A percentile compares a stretch with the other conserved stretches of the same genome.
Conservation (phyloP, 2,888 invertebrate genomes). For the Thecophora atra region DNA sequence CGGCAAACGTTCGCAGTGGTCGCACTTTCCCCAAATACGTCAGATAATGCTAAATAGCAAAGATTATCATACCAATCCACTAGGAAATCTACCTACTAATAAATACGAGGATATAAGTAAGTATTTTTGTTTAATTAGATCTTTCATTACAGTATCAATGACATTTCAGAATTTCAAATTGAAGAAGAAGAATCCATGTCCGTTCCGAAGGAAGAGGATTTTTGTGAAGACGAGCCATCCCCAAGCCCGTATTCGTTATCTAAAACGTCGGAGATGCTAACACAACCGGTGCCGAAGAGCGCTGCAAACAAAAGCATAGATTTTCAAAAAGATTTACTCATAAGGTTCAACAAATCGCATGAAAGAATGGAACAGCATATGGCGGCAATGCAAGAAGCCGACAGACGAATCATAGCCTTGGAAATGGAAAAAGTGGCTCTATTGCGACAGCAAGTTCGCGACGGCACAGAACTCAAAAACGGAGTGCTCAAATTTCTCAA, state of each 20-base stretch:
- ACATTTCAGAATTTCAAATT: neutral
- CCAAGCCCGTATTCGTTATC: neutral
- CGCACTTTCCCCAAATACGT: neutral
- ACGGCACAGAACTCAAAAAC: neutral
- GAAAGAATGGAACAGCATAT: conserved; percentile 5
- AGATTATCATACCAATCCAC: neutral
- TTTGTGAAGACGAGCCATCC: neutral
- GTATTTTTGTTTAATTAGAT: too few relatives aligned
- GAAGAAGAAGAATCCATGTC: neutral
- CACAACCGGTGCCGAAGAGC: neutral
- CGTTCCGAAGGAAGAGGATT: neutral
- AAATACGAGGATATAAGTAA: too few relatives aligned
- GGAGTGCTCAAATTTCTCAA: neutral
- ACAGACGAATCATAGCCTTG: neutral
- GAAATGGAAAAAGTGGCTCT: neutral
- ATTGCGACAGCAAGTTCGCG: conserved; percentile 1
- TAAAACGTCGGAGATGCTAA: neutral
- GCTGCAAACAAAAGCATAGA: neutral
- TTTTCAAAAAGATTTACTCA: conserved; percentile 1
- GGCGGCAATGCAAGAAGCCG: neutral
- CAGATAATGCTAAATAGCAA: neutral
- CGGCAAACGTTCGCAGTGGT: neutral
- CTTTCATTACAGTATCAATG: neutral
- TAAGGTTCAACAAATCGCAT: neutral
- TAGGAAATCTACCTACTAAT: too few relatives aligned